These are phyloP conservation scores for Nicator chloris DNA, from an alignment of 2,113 vertebrate genomes.

Conservation along the genomic window DNA sequence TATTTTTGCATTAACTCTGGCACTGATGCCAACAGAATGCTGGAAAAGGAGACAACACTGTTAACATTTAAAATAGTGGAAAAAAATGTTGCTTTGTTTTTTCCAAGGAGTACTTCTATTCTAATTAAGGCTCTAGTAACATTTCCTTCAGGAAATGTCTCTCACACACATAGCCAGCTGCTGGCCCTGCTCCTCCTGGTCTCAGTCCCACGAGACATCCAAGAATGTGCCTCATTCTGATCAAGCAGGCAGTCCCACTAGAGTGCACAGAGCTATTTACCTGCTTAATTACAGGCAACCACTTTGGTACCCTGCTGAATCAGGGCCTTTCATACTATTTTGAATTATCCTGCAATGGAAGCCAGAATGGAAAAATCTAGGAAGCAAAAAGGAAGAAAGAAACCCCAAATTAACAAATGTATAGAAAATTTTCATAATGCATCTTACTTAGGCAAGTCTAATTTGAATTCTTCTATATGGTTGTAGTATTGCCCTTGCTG, in stretches of 20 bases:
- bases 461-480: not conserved
- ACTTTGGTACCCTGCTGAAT: not conserved
- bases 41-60: not conserved
- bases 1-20: not conserved
- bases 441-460: not conserved
- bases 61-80: not conserved
- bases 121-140: not conserved
- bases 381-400: not conserved
- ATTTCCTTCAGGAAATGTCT: slow-evolving; percentile 39
- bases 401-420: not conserved
- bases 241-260: not conserved
- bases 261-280: not conserved
- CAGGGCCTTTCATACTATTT: not conserved
- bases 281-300: not conserved
- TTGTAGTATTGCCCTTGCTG: not conserved
- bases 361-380: not conserved
- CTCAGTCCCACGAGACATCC: not conserved
- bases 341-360: not conserved
- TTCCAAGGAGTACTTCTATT: not conserved
- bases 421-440: not conserved
- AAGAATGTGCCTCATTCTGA: not conserved
- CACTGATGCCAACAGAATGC: not conserved
- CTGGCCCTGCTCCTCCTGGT: not conserved
- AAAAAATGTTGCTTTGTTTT: not conserved
- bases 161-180: not conserved